Evolutionary conservation across 2,113 vertebrate genomes (phyloP).

Genomic region (Leuciscus idus): DNA sequence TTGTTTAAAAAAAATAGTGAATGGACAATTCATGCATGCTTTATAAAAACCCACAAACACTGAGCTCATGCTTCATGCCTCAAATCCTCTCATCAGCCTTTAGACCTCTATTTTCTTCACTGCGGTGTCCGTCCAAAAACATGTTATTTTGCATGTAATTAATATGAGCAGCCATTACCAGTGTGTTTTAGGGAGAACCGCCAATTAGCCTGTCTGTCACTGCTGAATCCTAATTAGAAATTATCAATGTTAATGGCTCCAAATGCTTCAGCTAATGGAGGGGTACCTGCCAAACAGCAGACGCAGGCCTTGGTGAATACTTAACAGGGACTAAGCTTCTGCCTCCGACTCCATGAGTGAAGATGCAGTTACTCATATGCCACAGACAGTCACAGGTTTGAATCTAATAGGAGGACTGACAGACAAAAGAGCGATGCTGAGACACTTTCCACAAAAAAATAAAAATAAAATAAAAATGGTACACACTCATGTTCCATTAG

Average conservation of each 20-base stretch:
- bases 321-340: conserved; percentile 44
- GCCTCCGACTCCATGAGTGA: conserved; percentile 8
- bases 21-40: background rate
- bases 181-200: conserved; percentile 59
- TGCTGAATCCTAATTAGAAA: conserved; percentile 67
- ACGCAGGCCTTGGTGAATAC: conserved; percentile 55
- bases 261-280: conserved; percentile 67
- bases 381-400: background rate
- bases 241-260: conserved; percentile 69
- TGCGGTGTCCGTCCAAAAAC: conserved; percentile 60
- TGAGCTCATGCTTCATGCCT: background rate
- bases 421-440: background rate
- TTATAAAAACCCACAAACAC: conserved; percentile 5
- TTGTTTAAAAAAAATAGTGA: background rate
- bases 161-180: conserved; percentile 65
- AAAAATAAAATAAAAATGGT: no score
- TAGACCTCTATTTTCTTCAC: conserved; percentile 30
- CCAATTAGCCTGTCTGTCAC: conserved; percentile 69
- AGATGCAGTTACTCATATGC: background rate
- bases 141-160: conserved; percentile 66
- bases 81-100: conserved; percentile 18
- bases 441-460: background rate
- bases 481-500: background rate
- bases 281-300: conserved; percentile 62
- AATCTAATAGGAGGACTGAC: background rate